These are phyloP conservation scores for Emydura subglobosa DNA, from an alignment of 2,113 vertebrate genomes.

Conservation along the genomic window DNA sequence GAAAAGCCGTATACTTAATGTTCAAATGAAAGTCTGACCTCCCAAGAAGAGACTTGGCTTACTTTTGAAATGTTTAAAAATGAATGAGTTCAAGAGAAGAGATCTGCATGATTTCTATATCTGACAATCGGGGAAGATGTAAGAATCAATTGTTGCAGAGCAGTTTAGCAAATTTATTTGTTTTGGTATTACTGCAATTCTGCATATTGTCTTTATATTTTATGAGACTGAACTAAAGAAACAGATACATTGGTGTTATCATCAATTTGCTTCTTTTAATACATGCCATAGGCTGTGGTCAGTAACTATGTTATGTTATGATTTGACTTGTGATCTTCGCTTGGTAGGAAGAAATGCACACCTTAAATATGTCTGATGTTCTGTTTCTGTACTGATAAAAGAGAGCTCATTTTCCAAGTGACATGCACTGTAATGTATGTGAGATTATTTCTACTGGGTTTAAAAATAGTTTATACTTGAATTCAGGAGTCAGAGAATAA, in stretches of 20 bases:
- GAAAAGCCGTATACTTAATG: slow-evolving; percentile 45
- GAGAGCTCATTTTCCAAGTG: not conserved
- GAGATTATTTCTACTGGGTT: not conserved
- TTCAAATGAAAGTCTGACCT: not conserved
- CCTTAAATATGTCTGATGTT: not conserved
- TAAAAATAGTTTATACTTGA: not conserved
- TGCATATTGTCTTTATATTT: not conserved
- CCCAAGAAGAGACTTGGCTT: slow-evolving; percentile 24
- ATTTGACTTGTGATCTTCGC: not conserved
- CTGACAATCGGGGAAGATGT: not conserved
- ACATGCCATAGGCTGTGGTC: not conserved
- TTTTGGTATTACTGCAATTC: not conserved
- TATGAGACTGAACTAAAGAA: not conserved
- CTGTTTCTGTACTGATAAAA: not conserved
- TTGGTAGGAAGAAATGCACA: not conserved
- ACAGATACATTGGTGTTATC: not conserved
- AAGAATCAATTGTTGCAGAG: not conserved
- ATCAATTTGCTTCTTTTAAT: not conserved
- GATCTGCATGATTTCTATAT: not conserved
- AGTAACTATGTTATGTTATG: not conserved
- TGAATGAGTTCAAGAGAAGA: not conserved
- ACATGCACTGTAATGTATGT: not conserved
- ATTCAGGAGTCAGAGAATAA: not conserved
- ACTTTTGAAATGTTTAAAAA: slow-evolving; percentile 46
- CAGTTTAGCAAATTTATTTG: not conserved